These are phyloP conservation scores for Bufo gargarizans DNA, from an alignment of 2,113 vertebrate species.

Conservation along the genomic window DNA sequence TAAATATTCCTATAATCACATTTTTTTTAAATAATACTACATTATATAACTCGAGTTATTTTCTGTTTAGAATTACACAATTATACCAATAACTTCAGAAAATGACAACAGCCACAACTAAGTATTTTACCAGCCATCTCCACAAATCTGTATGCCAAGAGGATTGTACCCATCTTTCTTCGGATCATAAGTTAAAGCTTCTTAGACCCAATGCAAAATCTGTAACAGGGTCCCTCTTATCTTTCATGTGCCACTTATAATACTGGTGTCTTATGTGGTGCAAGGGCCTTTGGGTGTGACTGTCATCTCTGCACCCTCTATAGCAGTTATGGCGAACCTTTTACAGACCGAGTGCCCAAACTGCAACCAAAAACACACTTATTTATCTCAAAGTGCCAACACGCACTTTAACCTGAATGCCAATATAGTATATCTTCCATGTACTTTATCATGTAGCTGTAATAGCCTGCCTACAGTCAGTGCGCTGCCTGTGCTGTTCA, in stretches of 20 bases:
- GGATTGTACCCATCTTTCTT: background rate
- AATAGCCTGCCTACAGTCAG: no score
- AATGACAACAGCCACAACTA: background rate
- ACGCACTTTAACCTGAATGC: no score
- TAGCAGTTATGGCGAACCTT: no score
- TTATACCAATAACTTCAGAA: background rate
- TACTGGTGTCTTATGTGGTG: background rate
- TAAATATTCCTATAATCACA: background rate
- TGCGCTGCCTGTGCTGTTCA: no score
- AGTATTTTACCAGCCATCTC: background rate
- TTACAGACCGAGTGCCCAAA: no score
- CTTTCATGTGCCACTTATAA: background rate
- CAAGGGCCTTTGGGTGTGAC: no score
- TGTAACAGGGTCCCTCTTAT: background rate
- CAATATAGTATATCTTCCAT: no score
- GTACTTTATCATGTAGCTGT: no score
- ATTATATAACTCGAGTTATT: background rate
- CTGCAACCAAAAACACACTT: no score
- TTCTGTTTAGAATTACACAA: background rate
- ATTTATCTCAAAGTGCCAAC: no score
- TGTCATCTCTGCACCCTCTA: no score
- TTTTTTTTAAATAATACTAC: background rate
- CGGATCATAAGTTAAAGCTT: no score
- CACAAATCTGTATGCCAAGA: background rate
- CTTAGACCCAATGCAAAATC: background rate